These are phyloP conservation scores for Resseliella maxima DNA, from an alignment of 2,888 invertebrate species.

Conservation along the genomic window DNA sequence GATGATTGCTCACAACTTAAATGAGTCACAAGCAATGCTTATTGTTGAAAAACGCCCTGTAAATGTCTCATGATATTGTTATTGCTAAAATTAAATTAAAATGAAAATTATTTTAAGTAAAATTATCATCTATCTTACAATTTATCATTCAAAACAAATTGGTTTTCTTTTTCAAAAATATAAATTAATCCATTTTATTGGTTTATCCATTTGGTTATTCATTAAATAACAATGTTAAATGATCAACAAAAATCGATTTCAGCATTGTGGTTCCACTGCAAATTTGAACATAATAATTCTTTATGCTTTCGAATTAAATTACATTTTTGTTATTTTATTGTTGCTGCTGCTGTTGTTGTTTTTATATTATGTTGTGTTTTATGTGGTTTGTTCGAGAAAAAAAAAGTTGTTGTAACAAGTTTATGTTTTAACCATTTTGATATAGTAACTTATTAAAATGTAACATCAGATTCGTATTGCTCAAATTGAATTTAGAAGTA, in stretches of 20 bases:
- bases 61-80: background rate
- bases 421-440: background rate
- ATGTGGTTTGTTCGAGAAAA: constrained; percentile 18
- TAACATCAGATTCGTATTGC: constrained; percentile 19
- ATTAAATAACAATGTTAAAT: constrained; percentile 45
- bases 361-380: too few species aligned
- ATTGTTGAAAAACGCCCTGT: background rate
- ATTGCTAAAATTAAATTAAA: too few species aligned
- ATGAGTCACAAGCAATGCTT: too few species aligned
- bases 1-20: too few species aligned
- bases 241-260: constrained; percentile 29
- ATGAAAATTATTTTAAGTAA: background rate
- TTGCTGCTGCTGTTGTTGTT: background rate
- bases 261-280: background rate
- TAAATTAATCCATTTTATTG: constrained; percentile 15
- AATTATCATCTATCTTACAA: background rate
- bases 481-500: background rate
- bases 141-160: background rate
- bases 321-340: background rate
- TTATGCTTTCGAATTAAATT: background rate
- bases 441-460: background rate
- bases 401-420: background rate
- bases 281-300: background rate
- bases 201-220: background rate
- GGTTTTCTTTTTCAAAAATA: background rate